Percentiles rank a stretch among this genome's conserved stretches.
These are phyloP conservation scores for Centropristis striata DNA, from an alignment of 2,113 vertebrate species.

Conservation along the genomic window DNA sequence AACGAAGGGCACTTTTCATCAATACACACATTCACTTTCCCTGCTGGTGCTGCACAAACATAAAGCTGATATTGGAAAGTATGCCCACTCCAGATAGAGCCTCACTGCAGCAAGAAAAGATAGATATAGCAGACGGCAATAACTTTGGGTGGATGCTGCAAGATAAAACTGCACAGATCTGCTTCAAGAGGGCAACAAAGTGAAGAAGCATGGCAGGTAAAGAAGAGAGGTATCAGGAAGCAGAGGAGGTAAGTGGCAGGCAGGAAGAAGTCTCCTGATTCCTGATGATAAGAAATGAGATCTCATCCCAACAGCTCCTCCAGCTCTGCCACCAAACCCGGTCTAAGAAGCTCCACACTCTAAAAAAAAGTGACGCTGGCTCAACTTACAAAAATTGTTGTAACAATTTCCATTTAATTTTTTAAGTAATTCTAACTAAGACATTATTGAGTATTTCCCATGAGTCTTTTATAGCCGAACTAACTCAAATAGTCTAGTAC, in stretches of 20 bases:
- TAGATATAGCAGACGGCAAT: not conserved
- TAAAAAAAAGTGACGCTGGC: no score
- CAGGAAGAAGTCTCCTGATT: not conserved
- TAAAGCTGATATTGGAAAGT: constrained; percentile 1
- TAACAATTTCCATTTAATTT: no score
- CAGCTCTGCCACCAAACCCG: not conserved
- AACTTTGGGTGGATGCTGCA: not conserved
- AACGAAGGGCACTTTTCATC: not conserved
- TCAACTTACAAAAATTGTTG: no score
- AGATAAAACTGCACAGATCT: constrained; percentile 2
- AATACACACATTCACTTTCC: not conserved
- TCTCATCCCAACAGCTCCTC: not conserved
- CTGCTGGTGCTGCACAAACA: constrained; percentile 7
- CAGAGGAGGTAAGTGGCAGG: not conserved
- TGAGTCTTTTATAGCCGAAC: no score
- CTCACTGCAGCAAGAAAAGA: not conserved
- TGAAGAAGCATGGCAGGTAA: not conserved
- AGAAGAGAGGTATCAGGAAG: not conserved
- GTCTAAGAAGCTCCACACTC: not conserved
- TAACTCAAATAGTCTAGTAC: no score
- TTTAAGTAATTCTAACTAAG: no score
- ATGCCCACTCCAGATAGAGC: not conserved
- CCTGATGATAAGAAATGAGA: constrained; percentile 4
- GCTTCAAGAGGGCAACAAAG: not conserved
- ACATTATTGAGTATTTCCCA: no score